phyloP scores from a whole-genome alignment of 2,113 vertebrate genomes.

The Platysternon megacephalum region DNA sequence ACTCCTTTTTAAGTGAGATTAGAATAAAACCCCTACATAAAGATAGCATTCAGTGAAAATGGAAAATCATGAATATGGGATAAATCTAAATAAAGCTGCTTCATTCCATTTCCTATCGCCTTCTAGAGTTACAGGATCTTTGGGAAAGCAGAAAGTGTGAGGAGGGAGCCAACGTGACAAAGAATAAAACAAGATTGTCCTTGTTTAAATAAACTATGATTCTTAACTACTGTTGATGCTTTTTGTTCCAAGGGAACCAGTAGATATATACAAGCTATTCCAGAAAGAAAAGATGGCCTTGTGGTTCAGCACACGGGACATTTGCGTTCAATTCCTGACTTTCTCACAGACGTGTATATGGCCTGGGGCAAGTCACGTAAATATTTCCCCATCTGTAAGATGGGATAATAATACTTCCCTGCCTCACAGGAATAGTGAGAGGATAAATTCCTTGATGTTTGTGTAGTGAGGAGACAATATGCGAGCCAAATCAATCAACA shows the following conservation, averaged over 20 bases:
- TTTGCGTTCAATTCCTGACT: background rate
- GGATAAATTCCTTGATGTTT: background rate
- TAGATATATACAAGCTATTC: background rate
- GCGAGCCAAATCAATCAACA: background rate
- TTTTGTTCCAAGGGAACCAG: background rate
- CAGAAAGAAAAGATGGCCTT: background rate
- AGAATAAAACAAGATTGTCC: background rate
- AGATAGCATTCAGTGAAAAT: background rate
- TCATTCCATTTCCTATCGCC: background rate
- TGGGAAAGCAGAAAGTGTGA: background rate
- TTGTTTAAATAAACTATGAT: background rate
- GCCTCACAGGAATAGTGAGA: background rate
- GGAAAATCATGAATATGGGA: background rate
- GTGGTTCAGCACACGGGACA: background rate
- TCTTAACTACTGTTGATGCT: background rate
- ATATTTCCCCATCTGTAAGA: background rate
- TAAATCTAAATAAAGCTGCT: background rate
- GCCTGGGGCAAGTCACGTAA: background rate
- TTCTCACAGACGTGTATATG: background rate
- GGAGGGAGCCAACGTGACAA: background rate
- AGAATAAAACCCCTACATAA: background rate
- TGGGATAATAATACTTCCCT: background rate
- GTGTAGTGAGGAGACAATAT: background rate
- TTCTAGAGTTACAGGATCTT: background rate
- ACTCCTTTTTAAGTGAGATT: background rate